Base-by-base conservation (phyloP, 2,797 vertebrate species). In the Sparidentex hasta region DNA sequence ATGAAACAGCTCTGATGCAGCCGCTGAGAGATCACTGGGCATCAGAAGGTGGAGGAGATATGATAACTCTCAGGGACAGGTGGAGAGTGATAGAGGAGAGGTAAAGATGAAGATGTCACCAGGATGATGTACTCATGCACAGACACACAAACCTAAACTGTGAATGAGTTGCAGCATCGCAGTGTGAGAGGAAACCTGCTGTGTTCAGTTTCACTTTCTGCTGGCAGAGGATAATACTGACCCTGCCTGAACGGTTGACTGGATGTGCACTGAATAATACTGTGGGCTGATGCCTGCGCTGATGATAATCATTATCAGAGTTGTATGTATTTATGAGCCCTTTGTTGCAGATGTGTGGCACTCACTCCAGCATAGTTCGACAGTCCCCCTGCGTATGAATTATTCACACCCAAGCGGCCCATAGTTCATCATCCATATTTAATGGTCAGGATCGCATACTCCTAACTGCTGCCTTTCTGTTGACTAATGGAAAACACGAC, bases 401-500 rank as follows among this genome's bases (percentile, higher is more conserved):
- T 92, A 95, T 95, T 95, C 73, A 95, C 81, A 63, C 78, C 80
- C 79, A 78, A 90, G 87, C 50, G 84, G 80, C 89, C 93, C 77
- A 77, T 92, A 92, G 86, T 87, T 89, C 84, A 65, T 88, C 93
- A 94, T 95, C 83, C 68, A 94, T 96, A 90, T 94, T 95, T 94
- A 91, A 95, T 94, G 84, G 47, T 43, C 56, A 62, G 78, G 80
- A 90, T 91, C 62, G 54, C 76, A 56, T 76, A 77, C 81, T 88
- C 78, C 70, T 78, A 83, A 87, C 84, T 81, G 77, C 88, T 88
- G 81, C 83, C 88, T 38, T 84, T 88, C 77, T 86, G 74, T 91
- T 83, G 81, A 80, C 88, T 91, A 88, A 92, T 93, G 86, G 87
- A 79, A 77, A 62, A 81, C 71, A 82, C 87, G 83, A 77, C 56